phyloP scores from a whole-genome alignment of 2,797 vertebrate genomes.

The Hippoglossus hippoglossus region DNA sequence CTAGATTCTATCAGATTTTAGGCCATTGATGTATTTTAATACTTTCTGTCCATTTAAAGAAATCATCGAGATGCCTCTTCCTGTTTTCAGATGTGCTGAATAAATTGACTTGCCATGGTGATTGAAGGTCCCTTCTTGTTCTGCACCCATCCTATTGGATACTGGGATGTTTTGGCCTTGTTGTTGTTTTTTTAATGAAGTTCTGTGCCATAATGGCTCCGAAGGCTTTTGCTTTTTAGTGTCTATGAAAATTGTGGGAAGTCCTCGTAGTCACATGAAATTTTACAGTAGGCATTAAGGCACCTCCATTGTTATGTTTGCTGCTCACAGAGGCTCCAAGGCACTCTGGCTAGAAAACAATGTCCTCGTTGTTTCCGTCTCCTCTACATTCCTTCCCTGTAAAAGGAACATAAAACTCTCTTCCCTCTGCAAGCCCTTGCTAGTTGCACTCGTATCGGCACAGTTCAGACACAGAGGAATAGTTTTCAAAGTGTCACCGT shows the following conservation, averaged over 20 bases:
- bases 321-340: slow-evolving; percentile 59
- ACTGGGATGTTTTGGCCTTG: neutral
- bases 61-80: neutral
- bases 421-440: slow-evolving; percentile 39
- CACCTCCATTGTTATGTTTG: slow-evolving; percentile 62
- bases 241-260: slow-evolving; percentile 45
- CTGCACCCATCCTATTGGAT: neutral
- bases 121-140: neutral
- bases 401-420: slow-evolving; percentile 65
- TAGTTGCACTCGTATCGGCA: slow-evolving; percentile 52
- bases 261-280: slow-evolving; percentile 68
- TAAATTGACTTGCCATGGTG: neutral
- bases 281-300: slow-evolving; percentile 61
- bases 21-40: neutral
- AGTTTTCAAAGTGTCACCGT: slow-evolving; percentile 78
- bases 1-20: neutral
- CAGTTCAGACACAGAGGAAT: slow-evolving; percentile 72
- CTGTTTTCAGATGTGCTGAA: neutral
- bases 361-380: slow-evolving; percentile 62
- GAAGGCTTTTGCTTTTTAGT: slow-evolving; percentile 48
- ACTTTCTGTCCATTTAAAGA: neutral
- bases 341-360: slow-evolving; percentile 65
- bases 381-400: slow-evolving; percentile 63
- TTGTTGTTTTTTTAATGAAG: neutral
- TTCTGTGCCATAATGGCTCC: slow-evolving; percentile 37